Conservation (phyloP, 2,797 vertebrate species). For the Acrossocheilus fasciatus region DNA sequence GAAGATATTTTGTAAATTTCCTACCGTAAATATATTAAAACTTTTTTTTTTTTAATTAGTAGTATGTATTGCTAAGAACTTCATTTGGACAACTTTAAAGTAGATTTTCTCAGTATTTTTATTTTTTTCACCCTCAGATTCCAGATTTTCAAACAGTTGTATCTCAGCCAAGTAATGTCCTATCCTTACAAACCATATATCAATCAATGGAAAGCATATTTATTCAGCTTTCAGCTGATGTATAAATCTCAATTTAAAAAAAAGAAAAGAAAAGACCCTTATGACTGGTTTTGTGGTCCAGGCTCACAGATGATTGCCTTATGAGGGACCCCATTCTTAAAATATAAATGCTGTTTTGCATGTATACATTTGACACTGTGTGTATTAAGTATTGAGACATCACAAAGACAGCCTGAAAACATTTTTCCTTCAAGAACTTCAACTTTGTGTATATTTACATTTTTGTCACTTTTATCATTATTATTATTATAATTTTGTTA, state of each 20-base stretch:
- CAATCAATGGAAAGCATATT: not conserved
- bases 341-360: not conserved
- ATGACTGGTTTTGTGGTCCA: not conserved
- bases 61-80: not conserved
- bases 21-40: too few species aligned
- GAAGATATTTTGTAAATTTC: too few species aligned
- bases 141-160: not conserved
- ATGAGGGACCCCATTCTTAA: too few species aligned
- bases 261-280: too few species aligned
- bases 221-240: not conserved
- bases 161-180: not conserved
- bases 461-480: too few species aligned
- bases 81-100: not conserved
- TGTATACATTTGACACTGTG: not conserved
- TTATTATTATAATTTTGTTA: too few species aligned
- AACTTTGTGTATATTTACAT: too few species aligned
- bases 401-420: too few species aligned
- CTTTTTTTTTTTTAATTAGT: not conserved
- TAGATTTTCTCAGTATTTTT: not conserved
- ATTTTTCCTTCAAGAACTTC: too few species aligned
- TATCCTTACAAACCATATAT: not conserved
- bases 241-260: too few species aligned
- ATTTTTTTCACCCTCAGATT: not conserved
- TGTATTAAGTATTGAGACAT: not conserved
- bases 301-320: not conserved